These are phyloP conservation scores for Conchocele bisecta DNA, from an alignment of 2,888 invertebrate species.

Conservation along the genomic window DNA sequence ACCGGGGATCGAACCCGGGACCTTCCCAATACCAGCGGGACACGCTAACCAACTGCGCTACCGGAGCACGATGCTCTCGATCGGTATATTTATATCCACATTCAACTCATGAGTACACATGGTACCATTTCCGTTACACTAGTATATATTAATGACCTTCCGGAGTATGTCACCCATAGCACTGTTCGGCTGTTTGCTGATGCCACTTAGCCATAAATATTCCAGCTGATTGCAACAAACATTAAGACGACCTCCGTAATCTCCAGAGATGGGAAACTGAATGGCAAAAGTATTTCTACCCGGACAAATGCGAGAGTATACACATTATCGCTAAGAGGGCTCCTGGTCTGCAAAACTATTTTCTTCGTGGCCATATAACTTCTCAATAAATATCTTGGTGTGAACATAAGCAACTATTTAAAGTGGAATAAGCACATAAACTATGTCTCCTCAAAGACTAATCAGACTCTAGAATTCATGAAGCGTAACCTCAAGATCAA, in stretches of 20 bases:
- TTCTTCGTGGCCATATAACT: conserved; percentile 3
- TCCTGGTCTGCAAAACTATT: background rate
- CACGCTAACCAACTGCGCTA: too few species aligned
- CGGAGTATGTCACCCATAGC: conserved; percentile 1
- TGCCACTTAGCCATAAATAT: background rate
- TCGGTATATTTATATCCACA: too few species aligned
- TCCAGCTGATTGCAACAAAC: background rate
- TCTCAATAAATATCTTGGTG: background rate
- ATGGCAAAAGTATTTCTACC: conserved; percentile 1
- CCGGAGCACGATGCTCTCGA: too few species aligned
- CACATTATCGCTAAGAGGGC: background rate
- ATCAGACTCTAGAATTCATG: conserved; percentile 10
- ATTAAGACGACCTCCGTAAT: background rate
- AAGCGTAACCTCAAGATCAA: conserved; percentile 1
- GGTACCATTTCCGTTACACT: too few species aligned
- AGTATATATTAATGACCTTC: conserved; percentile 5
- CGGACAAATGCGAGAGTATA: too few species aligned
- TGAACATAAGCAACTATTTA: background rate
- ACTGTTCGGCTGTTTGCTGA: conserved; percentile 6
- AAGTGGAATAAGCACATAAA: conserved; percentile 6
- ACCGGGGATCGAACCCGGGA: too few species aligned
- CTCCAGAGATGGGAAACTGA: conserved; percentile 4
- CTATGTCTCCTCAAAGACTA: conserved; percentile 5
- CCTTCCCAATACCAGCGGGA: too few species aligned
- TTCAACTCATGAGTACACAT: too few species aligned